Percentiles rank a stretch among this genome's conserved stretches.
Evolutionary conservation across 2,797 vertebrate genomes (phyloP).

Genomic region (Phoeniculus purpureus): DNA sequence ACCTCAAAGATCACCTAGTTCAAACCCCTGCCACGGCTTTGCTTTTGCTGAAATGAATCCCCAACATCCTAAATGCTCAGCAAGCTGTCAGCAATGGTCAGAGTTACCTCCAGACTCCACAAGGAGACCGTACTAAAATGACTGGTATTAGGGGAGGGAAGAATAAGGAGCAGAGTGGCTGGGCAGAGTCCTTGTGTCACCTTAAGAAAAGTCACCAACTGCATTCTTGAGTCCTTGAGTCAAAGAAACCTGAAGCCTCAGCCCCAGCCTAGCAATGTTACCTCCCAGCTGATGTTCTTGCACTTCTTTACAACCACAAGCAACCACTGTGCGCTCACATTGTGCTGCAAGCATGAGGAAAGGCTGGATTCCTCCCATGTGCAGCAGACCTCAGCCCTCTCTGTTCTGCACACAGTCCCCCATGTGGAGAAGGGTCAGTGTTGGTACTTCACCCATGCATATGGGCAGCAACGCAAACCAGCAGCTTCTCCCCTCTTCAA

Average conservation of each 20-base stretch:
- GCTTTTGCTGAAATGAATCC: background rate
- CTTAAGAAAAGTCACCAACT: background rate
- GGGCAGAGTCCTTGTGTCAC: background rate
- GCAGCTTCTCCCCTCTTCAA: background rate
- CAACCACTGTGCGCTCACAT: fast-evolving
- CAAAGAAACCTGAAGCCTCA: background rate
- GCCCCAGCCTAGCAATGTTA: fast-evolving
- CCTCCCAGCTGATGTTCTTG: background rate
- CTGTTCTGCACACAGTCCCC: background rate
- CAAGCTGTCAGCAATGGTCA: background rate
- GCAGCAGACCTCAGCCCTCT: background rate
- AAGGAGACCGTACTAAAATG: background rate
- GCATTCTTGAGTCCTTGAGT: background rate
- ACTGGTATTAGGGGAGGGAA: background rate
- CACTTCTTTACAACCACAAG: background rate
- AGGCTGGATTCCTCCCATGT: background rate
- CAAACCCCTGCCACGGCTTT: background rate
- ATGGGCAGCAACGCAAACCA: background rate
- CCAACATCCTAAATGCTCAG: background rate
- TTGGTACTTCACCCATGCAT: background rate
- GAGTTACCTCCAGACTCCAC: background rate
- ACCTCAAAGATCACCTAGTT: too few species aligned
- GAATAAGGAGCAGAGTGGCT: background rate
- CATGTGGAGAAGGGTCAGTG: background rate
- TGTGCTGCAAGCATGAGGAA: background rate